These are phyloP conservation scores for Delphinus delphis DNA, from an alignment of 2,113 vertebrate genomes.

Conservation along the genomic window DNA sequence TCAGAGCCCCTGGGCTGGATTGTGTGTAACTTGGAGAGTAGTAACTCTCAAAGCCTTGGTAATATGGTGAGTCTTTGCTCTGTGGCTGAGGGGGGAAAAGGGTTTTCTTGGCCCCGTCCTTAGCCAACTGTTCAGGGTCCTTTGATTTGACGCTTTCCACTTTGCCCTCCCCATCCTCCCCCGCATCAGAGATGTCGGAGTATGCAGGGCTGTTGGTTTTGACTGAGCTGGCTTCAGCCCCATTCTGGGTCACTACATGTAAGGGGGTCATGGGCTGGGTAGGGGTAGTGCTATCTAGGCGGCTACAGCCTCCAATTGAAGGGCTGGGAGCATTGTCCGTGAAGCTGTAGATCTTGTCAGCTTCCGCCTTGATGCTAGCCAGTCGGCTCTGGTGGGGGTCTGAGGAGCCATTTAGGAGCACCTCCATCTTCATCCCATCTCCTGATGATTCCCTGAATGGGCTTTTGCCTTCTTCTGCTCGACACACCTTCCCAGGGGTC, in stretches of 20 bases:
- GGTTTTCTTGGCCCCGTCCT: slow-evolving; percentile 96
- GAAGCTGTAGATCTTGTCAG: slow-evolving; percentile 99
- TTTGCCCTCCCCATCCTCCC: slow-evolving; percentile 97
- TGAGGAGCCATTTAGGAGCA: slow-evolving; percentile 94
- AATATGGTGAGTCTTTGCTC: slow-evolving; percentile 95
- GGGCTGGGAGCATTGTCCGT: slow-evolving; percentile 98
- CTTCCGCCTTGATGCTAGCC: slow-evolving; percentile 98
- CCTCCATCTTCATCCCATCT: slow-evolving; percentile 91
- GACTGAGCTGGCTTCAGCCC: slow-evolving; percentile 94
- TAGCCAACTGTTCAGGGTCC: slow-evolving; percentile 91
- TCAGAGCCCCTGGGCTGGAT: slow-evolving; percentile 91
- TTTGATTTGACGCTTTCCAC: slow-evolving; percentile 90
- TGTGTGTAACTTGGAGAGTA: slow-evolving; percentile 96
- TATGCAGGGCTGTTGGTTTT: slow-evolving; percentile 98
- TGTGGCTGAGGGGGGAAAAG: slow-evolving; percentile 92
- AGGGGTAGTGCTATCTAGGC: slow-evolving; percentile 90
- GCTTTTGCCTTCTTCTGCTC: slow-evolving; percentile 93
- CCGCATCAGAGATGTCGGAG: slow-evolving; percentile 97
- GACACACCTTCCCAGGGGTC: slow-evolving; percentile 90
- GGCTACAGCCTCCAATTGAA: slow-evolving; percentile 92
- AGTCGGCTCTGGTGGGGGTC: slow-evolving; percentile 97
- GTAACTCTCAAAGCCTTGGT: slow-evolving; percentile 93
- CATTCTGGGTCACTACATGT: slow-evolving; percentile 94
- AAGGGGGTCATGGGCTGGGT: slow-evolving; percentile 93
- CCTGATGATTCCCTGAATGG: slow-evolving; percentile 90